phyloP scores from a whole-genome alignment of 2,888 invertebrate genomes.

The Harpalus rubripes region DNA sequence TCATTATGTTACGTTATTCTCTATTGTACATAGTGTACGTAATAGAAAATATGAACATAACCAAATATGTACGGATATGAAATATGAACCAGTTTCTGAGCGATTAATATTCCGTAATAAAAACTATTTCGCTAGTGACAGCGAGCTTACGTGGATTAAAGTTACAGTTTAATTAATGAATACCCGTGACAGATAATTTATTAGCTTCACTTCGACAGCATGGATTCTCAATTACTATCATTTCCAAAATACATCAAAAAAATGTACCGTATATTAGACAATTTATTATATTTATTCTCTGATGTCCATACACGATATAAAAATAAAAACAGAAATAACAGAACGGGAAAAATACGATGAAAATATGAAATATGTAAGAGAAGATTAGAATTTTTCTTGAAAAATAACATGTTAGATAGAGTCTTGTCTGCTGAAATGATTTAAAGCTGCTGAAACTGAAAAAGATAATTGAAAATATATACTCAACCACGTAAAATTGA shows the following conservation, averaged over 20 bases:
- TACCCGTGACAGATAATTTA: not conserved
- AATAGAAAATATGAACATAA: no score
- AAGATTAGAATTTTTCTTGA: conserved; percentile 5
- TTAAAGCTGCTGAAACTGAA: conserved; percentile 15
- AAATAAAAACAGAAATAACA: not conserved
- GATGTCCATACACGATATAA: not conserved
- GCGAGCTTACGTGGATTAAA: not conserved
- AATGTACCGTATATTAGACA: not conserved
- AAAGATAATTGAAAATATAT: conserved; percentile 32
- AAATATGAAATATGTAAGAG: conserved; percentile 3
- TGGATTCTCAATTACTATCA: not conserved
- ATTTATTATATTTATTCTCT: not conserved
- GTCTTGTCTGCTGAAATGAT: conserved; percentile 7
- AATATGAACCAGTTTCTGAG: not conserved
- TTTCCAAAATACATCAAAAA: not conserved
- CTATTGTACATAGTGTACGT: no score
- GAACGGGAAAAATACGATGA: not conserved
- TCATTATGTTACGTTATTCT: no score
- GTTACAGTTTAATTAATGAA: not conserved
- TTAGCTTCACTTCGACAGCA: not conserved
- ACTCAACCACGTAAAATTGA: not conserved
- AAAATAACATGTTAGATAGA: conserved; percentile 2
- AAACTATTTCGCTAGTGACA: not conserved
- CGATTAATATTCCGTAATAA: not conserved
- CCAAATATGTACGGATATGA: not conserved